Evolutionary conservation across 1,140 invertebrate species (phyloP).

Genomic region (Aphelenchoides fujianensis): DNA sequence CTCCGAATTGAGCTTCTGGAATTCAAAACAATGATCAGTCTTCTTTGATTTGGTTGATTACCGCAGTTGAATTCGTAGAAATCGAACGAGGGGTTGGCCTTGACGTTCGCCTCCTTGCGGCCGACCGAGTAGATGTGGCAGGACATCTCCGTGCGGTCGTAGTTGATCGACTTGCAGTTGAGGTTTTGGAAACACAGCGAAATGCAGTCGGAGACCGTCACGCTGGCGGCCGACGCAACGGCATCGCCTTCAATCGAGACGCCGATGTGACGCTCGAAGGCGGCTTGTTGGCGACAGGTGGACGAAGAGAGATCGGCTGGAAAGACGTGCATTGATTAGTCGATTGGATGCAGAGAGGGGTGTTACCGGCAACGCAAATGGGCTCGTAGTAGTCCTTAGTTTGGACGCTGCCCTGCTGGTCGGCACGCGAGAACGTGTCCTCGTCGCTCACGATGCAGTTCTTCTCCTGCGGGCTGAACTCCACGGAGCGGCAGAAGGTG

Average conservation of each 20-base stretch:
- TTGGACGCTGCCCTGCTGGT: constrained; percentile 59
- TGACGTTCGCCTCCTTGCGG: constrained; percentile 55
- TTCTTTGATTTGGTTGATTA: constrained; percentile 22
- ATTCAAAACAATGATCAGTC: constrained; percentile 13
- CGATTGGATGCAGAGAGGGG: background rate
- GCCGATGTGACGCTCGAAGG: constrained; percentile 61
- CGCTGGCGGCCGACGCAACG: constrained; percentile 60
- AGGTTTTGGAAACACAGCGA: constrained; percentile 62
- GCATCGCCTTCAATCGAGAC: constrained; percentile 58
- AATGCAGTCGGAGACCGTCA: constrained; percentile 61
- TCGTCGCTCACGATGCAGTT: constrained; percentile 62
- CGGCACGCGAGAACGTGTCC: constrained; percentile 62
- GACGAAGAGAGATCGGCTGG: constrained; percentile 61
- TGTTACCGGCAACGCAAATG: constrained; percentile 61
- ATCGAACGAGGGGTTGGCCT: constrained; percentile 58
- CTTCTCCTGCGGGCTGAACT: constrained; percentile 59
- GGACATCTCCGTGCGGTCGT: constrained; percentile 60
- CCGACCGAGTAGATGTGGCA: constrained; percentile 62
- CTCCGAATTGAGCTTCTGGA: constrained; percentile 62
- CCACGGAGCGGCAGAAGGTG: constrained; percentile 61
- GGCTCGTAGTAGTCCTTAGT: constrained; percentile 62
- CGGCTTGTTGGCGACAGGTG: constrained; percentile 61
- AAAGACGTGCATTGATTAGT: constrained; percentile 20
- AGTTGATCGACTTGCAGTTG: constrained; percentile 62
- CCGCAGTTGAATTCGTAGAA: constrained; percentile 63